These are phyloP conservation scores for Auanema sp. DNA, from an alignment of 2,888 invertebrate genomes.

Conservation along the genomic window DNA sequence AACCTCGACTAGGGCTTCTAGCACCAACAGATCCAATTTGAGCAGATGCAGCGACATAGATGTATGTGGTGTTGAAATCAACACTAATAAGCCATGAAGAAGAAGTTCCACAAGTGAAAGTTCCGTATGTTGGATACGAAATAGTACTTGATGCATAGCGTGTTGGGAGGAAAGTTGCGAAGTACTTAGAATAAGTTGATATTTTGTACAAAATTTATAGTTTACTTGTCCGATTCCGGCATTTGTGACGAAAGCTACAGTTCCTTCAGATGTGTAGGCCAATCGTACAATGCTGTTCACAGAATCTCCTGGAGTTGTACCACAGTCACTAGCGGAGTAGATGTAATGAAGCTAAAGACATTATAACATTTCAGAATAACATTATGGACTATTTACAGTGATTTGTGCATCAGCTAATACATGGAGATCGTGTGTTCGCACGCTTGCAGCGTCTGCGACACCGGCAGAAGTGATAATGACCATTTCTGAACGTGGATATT, in stretches of 20 bases:
- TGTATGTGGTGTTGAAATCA: conserved; percentile 36
- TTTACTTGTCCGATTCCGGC: background rate
- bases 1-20: conserved; percentile 26
- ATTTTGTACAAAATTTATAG: background rate
- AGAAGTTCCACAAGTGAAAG: conserved; percentile 25
- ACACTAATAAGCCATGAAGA: conserved; percentile 30
- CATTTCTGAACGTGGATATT: conserved; percentile 27
- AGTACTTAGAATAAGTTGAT: conserved; percentile 24
- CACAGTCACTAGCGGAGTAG: conserved; percentile 26
- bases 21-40: conserved; percentile 28
- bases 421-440: background rate
- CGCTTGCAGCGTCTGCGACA: conserved; percentile 19
- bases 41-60: conserved; percentile 37
- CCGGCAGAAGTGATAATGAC: conserved; percentile 35
- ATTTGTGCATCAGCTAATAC: background rate
- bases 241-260: conserved; percentile 27
- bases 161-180: conserved; percentile 36
- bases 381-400: background rate
- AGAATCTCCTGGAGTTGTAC: conserved; percentile 22
- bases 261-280: conserved; percentile 44
- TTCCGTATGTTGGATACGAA: conserved; percentile 38
- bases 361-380: background rate
- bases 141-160: conserved; percentile 34
- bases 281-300: conserved; percentile 31
- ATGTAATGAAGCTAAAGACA: conserved; percentile 32